A percentile compares a stretch with the other conserved stretches of the same genome.
Evolutionary conservation across 2,113 vertebrate genomes (phyloP).

Genomic region (Sapajus apella): DNA sequence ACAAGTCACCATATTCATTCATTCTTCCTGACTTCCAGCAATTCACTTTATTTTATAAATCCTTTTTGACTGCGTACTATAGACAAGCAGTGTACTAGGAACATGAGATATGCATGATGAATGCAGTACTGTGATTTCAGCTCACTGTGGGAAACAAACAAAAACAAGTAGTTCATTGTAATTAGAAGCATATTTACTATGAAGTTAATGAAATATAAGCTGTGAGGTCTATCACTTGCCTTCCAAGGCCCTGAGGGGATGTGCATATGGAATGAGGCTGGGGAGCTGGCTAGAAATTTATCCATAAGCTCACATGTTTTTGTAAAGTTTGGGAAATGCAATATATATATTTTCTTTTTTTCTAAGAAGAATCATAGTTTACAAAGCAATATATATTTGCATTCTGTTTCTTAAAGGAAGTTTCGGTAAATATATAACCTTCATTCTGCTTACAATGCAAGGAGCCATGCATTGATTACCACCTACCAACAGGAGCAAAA

Average conservation of each 20-base stretch:
- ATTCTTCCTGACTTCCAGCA: not conserved
- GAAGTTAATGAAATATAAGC: constrained; percentile 42
- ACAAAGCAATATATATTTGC: constrained; percentile 24
- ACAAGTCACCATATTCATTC: not conserved
- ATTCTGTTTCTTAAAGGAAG: constrained; percentile 33
- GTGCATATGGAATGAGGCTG: not conserved
- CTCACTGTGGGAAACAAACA: not conserved
- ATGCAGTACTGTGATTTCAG: not conserved
- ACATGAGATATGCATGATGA: not conserved
- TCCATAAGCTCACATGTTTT: not conserved
- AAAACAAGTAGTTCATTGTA: constrained; percentile 47
- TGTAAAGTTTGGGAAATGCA: constrained; percentile 35
- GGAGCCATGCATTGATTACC: constrained; percentile 47
- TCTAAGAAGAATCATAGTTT: not conserved
- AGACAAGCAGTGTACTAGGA: not conserved
- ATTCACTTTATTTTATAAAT: constrained; percentile 45
- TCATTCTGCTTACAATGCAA: constrained; percentile 6
- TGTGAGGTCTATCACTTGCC: not conserved
- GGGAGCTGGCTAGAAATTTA: not conserved
- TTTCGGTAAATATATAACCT: not conserved
- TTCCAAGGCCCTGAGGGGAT: not conserved
- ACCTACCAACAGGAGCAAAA: not conserved
- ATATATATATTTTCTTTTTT: too few species aligned
- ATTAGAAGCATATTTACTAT: constrained; percentile 54
- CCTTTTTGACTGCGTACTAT: not conserved